Conservation (phyloP, 1,140 invertebrate species). For the Temnothorax nylanderi region DNA sequence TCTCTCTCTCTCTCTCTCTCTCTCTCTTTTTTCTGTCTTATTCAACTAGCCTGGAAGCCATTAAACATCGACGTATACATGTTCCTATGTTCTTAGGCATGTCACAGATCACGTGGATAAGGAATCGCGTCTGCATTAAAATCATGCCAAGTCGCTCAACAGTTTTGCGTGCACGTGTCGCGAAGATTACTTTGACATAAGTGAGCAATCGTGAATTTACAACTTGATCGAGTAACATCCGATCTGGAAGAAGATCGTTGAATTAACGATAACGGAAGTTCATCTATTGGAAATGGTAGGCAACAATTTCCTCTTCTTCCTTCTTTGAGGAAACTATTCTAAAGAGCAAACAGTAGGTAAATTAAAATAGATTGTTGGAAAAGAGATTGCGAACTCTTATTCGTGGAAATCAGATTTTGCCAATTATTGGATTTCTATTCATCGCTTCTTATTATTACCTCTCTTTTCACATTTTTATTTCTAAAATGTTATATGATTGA, state of each 20-base stretch:
- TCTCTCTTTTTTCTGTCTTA: no score
- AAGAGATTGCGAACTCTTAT: neutral
- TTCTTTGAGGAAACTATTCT: neutral
- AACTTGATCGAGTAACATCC: neutral
- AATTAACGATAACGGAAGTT: neutral
- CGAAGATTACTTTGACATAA: slow-evolving; percentile 1
- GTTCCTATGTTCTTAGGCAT: neutral
- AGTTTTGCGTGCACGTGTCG: neutral
- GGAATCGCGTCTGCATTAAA: neutral
- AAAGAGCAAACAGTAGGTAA: neutral
- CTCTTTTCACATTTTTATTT: neutral
- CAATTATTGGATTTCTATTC: neutral
- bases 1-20: no score
- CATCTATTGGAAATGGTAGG: neutral
- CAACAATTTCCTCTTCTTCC: no score
- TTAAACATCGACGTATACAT: neutral
- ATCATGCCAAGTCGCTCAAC: neutral
- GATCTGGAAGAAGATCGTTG: neutral
- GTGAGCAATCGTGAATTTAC: neutral
- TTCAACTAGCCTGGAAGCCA: neutral
- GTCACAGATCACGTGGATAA: neutral
- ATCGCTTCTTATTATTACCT: neutral
- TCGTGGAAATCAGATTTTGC: neutral
- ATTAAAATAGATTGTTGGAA: neutral
- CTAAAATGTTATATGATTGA: neutral